phyloP scores from a whole-genome alignment of 2,888 invertebrate species.

The Strigamia maritima region DNA sequence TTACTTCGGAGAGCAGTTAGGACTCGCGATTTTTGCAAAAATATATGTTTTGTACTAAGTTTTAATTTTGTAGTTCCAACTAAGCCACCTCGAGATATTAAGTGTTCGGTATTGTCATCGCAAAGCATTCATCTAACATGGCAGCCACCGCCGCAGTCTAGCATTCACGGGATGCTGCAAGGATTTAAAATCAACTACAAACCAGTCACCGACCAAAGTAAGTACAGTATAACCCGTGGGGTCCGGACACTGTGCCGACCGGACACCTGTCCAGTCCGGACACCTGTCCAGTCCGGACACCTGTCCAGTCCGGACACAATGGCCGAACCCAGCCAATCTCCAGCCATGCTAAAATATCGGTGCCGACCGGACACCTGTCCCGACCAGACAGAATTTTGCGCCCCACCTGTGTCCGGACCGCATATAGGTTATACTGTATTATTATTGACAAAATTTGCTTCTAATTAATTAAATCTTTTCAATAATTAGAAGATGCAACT shows the following conservation, averaged over 20 bases:
- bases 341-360: too few relatives aligned
- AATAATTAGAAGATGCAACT: constrained; percentile 43
- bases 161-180: constrained; percentile 52
- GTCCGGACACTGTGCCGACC: too few relatives aligned
- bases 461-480: background rate
- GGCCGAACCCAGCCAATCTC: too few relatives aligned
- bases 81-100: constrained; percentile 50
- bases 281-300: too few relatives aligned
- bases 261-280: too few relatives aligned
- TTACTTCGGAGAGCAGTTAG: constrained; percentile 52
- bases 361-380: too few relatives aligned
- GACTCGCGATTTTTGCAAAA: background rate
- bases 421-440: too few relatives aligned
- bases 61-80: constrained; percentile 49
- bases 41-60: background rate
- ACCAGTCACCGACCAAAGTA: constrained; percentile 42
- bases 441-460: background rate
- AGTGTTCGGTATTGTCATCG: constrained; percentile 49
- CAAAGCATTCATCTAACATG: constrained; percentile 51
- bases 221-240: too few relatives aligned
- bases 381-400: too few relatives aligned
- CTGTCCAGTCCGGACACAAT: too few relatives aligned
- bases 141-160: constrained; percentile 51
- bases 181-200: constrained; percentile 52
- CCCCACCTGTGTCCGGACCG: too few relatives aligned